Conservation (phyloP, 2,113 vertebrate genomes). For the Brachypodius melanocephalos region DNA sequence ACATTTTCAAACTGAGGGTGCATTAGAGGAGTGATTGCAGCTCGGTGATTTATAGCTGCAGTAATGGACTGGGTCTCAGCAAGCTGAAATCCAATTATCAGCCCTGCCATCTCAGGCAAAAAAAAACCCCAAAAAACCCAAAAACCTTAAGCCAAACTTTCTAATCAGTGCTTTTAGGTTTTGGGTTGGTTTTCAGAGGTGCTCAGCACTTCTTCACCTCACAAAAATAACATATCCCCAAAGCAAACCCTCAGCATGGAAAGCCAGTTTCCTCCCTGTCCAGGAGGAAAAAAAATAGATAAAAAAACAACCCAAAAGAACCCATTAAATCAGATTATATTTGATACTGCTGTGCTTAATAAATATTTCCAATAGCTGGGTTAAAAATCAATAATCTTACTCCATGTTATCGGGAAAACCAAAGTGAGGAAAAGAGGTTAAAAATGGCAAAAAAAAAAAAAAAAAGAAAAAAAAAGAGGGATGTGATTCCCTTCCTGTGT, state of each 20-base stretch:
- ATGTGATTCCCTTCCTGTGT: background rate
- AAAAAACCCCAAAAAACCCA: background rate
- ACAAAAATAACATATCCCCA: background rate
- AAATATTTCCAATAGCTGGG: background rate
- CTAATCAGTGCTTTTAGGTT: background rate
- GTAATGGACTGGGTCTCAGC: slow-evolving; percentile 13
- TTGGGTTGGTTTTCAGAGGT: background rate
- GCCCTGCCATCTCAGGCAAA: slow-evolving; percentile 10
- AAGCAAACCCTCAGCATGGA: background rate
- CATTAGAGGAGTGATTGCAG: slow-evolving; percentile 1
- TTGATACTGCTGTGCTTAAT: background rate
- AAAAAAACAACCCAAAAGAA: accelerated
- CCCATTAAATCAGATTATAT: background rate
- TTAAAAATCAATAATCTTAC: background rate
- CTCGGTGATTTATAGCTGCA: slow-evolving; percentile 10
- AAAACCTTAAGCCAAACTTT: slow-evolving; percentile 22
- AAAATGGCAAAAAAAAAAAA: background rate
- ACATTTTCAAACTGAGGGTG: background rate
- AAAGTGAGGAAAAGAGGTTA: background rate
- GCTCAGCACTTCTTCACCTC: background rate
- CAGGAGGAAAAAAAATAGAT: background rate
- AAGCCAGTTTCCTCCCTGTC: background rate
- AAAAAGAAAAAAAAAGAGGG: background rate
- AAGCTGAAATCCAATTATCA: slow-evolving; percentile 27
- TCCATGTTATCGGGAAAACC: background rate